Base-by-base conservation (phyloP, 2,113 vertebrate species). In the Myrmecobius fasciatus region DNA sequence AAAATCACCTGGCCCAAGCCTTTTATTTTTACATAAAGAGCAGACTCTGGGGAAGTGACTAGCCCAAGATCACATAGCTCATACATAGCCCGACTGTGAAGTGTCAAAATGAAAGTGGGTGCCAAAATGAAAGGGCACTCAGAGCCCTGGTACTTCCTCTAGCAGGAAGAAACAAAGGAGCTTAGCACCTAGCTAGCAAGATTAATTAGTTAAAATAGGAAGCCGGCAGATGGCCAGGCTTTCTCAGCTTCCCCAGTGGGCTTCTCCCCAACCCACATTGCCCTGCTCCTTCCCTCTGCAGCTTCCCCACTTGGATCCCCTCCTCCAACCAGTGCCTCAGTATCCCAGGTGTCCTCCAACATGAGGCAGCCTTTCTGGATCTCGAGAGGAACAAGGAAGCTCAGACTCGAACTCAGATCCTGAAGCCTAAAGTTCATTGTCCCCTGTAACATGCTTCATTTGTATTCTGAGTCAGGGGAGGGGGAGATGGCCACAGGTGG, bases 401-500 rank as follows among this genome's bases (percentile, higher is more conserved):
- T 67, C 12, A 12, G 31, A 14, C 60, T 67, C 5, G 11, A 67
- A 67, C 60, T 36, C 60, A 67, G 60, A 67, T 67, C 60, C 28
- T 20, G 1, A 83, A 83, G 7, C n/a, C 67, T 75, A 83, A 22
- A 43, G 17, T 83, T 43, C 36, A 31, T 10, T 67, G 60, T 67
- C 60, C 60, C 25, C 17, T 75, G 36, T n/a, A 75, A n/a, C 7
- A 22, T 43, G n/a, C 20, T 43, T 83, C n/a, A 83, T 24, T 6
- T 83, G 20, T 43, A 43, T 83, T 43, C 67, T 43, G 20, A 20
- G n/a, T 83, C 8, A 2, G 67, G 67, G n/a, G n/a, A n/a, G n/a
- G n/a, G n/a, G 17, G 20, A 20, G 36, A 14, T n/a, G n/a, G 28
- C 60, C 28, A n/a, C 0, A 5, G 36, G 5, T 20, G 1, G 1